These are phyloP conservation scores for Noctua comes DNA, from an alignment of 2,888 invertebrate genomes.

Conservation along the genomic window DNA sequence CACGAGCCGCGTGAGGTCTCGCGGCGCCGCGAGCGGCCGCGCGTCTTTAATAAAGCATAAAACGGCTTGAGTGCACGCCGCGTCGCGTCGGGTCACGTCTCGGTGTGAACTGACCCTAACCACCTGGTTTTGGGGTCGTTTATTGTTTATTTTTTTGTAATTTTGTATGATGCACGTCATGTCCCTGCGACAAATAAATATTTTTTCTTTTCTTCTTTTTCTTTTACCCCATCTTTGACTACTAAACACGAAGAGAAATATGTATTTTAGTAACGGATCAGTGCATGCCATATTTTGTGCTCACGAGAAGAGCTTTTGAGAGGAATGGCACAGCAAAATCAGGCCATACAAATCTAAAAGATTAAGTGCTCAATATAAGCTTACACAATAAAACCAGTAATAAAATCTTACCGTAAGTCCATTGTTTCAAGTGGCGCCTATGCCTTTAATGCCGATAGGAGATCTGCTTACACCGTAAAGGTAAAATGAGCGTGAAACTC, in stretches of 20 bases:
- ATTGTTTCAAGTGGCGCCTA: conserved; percentile 49
- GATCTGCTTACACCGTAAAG: conserved; percentile 46
- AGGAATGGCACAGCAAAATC: neutral
- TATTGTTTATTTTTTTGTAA: too few species aligned
- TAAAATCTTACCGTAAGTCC: conserved; percentile 49
- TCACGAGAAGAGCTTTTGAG: neutral
- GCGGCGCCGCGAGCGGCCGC: too few species aligned
- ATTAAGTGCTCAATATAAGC: conserved; percentile 39
- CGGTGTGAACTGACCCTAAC: too few species aligned
- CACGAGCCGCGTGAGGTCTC: too few species aligned
- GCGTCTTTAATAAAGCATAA: too few species aligned
- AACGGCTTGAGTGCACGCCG: too few species aligned
- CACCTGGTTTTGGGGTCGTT: too few species aligned
- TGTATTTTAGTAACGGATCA: neutral
- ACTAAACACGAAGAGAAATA: neutral
- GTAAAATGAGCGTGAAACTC: conserved; percentile 51
- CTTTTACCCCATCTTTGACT: neutral
- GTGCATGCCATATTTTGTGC: neutral
- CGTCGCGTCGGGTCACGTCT: too few species aligned
- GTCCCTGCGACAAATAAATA: too few species aligned
- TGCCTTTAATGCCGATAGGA: conserved; percentile 34
- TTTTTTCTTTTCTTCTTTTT: too few species aligned
- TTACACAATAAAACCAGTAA: conserved; percentile 49
- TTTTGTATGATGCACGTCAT: too few species aligned
- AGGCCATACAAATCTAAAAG: conserved; percentile 14